Evolutionary conservation across 2,888 invertebrate genomes (phyloP), one percentile per base, ranked within the genome.

Genomic region (Ennomos fuscantarius): DNA sequence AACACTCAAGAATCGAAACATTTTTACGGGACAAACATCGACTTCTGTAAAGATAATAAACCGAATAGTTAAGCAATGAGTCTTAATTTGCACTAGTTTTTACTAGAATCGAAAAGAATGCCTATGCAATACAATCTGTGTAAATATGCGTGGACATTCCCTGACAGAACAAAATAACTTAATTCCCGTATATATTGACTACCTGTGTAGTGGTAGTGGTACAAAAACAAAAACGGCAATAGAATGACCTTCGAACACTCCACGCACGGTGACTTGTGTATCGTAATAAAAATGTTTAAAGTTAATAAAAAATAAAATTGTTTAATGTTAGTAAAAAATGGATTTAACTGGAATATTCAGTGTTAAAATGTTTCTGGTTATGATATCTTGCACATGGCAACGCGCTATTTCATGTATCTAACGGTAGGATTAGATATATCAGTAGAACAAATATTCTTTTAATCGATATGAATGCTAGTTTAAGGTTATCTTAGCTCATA

Each of bases 401-500:
- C 46, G 40, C 45, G 55, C 35, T 43, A 50, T 15, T 45, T 12
- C 24, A 24, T 24, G 2, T 24, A 24, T 24, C 24, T 24, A 3
- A 24, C 24, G 24, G 5, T 24, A 24, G 6, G 24, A 24, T 24
- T 24, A 24, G 24, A 2, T 24, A 24, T 1, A 24, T 24, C 2
- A 2, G 3, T 3, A 24, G 1, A 24, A 1, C 1, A 2, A 24
- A 3, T 24, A 24, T 24, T 24, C 6, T 24, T 6, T 3, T 24
- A 24, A 6, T 24, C 24, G 15, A 48, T 55, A 59, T 34, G 31
- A 12, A 24, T n/a, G 47, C 36, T 60, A 47, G 12, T 60, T 62
- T 60, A 61, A 65, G 55, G 61, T 65, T 60, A 64, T 56, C 47
- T 55, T 36, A 13, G 8, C 33, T 31, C 50, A 6, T 37, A 13